Evolutionary conservation across 2,113 vertebrate species (phyloP), one percentile per base, ranked within the genome.

Genomic region (Hippocampus guttulatus): DNA sequence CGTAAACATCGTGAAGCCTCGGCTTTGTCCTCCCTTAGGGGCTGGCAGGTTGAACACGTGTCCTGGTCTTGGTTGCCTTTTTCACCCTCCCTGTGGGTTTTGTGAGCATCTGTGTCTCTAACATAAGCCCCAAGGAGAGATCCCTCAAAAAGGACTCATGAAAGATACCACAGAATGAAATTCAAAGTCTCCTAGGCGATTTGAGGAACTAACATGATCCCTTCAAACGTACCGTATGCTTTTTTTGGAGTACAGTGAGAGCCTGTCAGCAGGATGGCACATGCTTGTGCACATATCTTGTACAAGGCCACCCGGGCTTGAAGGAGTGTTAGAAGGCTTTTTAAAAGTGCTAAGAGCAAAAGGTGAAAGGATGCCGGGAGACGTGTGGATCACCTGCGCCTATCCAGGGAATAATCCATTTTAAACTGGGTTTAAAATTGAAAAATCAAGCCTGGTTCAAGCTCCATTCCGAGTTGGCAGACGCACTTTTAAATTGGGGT

Each of bases 321-420:
- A 2, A 21, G 43, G 70, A 45, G 52, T 18, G 70, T 64, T 0
- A 40, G 18, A 38, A 25, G 49, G 67, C 33, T 40, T 75, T 38
- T 52, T 68, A 78, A 79, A 84, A 74, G 76, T 75, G 80, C 75
- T 78, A 84, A 86, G 83, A 86, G 85, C 66, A 58, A 51, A 73
- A 70, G 76, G 71, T 74, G 70, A 68, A 73, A 77, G 45, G 33
- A 81, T 40, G 45, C 78, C 23, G 11, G 33, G 54, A 61, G 71
- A 40, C 49, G 69, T 82, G 66, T 74, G 70, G 72, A 64, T 69
- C 72, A 33, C 73, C 67, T 62, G 61, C 30, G 55, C 60, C 27
- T 33, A 30, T 61, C 27, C 27, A 61, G 25, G 7, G 8, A 61
- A 27, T 30, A 61, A 16, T 15, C 58, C 15, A 2, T 33, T 27